Conservation (phyloP, 1,140 invertebrate species). For the Musca vetustissima region DNA sequence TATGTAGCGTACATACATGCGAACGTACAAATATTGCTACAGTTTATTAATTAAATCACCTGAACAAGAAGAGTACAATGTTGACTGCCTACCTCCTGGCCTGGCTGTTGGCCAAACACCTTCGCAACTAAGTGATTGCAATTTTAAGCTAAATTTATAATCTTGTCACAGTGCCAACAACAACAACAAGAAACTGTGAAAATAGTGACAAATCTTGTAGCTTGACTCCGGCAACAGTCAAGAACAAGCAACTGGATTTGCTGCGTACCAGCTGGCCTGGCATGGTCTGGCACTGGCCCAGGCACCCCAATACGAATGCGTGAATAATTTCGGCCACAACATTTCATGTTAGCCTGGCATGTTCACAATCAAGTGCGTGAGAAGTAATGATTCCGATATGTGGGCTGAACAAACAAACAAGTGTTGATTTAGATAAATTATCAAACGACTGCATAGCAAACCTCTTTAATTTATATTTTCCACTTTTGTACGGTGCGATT, state of each 20-base stretch:
- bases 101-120: background rate
- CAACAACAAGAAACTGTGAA: background rate
- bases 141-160: slow-evolving; percentile 22
- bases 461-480: background rate
- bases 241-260: slow-evolving; percentile 3
- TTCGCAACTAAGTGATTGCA: slow-evolving; percentile 11
- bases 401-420: slow-evolving; percentile 20
- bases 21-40: slow-evolving; percentile 1
- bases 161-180: background rate
- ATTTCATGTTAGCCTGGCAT: slow-evolving; percentile 8
- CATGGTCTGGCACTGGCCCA: too few relatives aligned
- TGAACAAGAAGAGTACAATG: background rate
- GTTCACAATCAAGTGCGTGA: slow-evolving; percentile 9
- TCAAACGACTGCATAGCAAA: background rate
- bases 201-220: background rate
- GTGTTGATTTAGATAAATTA: slow-evolving; percentile 23
- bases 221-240: background rate
- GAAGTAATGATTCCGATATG: slow-evolving; percentile 17
- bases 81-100: background rate
- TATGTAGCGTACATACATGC: too few relatives aligned
- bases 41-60: slow-evolving; percentile 22
- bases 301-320: slow-evolving; percentile 8
- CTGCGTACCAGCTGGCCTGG: background rate
- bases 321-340: slow-evolving; percentile 8
- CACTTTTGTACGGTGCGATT: too few relatives aligned